Conservation (phyloP, 2,797 vertebrate species). For the Numenius phaeopus region DNA sequence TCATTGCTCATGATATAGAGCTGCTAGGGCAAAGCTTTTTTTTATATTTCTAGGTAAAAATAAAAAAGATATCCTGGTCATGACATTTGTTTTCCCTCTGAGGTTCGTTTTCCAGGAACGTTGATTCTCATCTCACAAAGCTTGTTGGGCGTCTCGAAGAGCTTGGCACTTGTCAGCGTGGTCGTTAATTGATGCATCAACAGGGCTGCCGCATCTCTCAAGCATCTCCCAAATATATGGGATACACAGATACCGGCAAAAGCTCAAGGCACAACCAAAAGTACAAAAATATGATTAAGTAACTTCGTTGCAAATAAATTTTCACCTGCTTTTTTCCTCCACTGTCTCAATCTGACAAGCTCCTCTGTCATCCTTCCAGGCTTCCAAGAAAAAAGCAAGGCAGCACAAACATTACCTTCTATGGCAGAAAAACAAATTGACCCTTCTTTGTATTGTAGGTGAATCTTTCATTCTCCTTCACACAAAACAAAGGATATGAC, state of each 20-base stretch:
- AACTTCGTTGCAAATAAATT: slow-evolving; percentile 11
- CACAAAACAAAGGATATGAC: neutral
- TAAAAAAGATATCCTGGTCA: neutral
- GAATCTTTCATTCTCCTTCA: neutral
- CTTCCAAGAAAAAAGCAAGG: neutral
- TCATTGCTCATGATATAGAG: neutral
- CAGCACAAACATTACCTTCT: neutral
- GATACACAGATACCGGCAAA: neutral
- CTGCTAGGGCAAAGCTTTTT: neutral
- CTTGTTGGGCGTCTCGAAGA: neutral
- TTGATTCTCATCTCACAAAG: neutral
- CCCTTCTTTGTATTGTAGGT: neutral
- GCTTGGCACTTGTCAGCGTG: neutral
- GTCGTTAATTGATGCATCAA: slow-evolving; percentile 4
- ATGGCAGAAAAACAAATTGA: neutral
- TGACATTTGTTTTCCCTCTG: neutral
- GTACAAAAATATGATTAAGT: neutral
- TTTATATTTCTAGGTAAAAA: neutral
- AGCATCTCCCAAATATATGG: neutral
- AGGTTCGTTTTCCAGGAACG: neutral
- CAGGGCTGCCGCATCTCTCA: neutral
- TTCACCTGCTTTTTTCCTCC: neutral
- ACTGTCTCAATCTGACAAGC: neutral
- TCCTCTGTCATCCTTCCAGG: neutral
- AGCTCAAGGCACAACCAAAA: neutral